Evolutionary conservation across 92 coral and sea anemone genomes (phyloP).

Genomic region (Actinernus sp.): DNA sequence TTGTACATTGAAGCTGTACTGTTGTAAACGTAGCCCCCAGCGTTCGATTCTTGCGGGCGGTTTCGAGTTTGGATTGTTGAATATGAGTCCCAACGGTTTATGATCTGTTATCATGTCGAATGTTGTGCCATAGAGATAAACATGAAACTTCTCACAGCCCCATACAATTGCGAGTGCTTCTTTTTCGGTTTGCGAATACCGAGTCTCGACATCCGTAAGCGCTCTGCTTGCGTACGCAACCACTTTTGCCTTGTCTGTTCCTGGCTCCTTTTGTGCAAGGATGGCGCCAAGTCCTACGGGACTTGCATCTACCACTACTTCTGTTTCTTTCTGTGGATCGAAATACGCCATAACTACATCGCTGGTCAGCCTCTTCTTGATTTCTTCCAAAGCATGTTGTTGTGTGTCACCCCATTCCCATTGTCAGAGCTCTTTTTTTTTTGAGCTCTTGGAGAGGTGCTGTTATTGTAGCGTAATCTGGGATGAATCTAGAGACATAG

Average conservation of each 20-base stretch:
- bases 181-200: slow-evolving; percentile 21
- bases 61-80: slow-evolving; percentile 16
- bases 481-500: background rate
- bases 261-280: slow-evolving; percentile 5
- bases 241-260: background rate
- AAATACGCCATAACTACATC: background rate
- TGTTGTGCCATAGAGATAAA: slow-evolving; percentile 31
- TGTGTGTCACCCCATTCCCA: background rate
- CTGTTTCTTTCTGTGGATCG: background rate
- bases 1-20: slow-evolving; percentile 2
- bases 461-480: background rate
- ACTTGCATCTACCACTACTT: slow-evolving; percentile 8
- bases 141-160: slow-evolving; percentile 38
- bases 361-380: background rate
- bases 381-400: background rate
- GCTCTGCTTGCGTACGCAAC: slow-evolving; percentile 24
- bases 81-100: slow-evolving; percentile 25
- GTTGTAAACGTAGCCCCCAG: slow-evolving; percentile 14
- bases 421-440: background rate
- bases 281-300: slow-evolving; percentile 43
- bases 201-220: slow-evolving; percentile 18
- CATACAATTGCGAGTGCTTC: slow-evolving; percentile 39
- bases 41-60: slow-evolving; percentile 34
- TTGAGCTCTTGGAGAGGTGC: background rate
- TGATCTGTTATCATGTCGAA: slow-evolving; percentile 24